phyloP scores from a whole-genome alignment of 2,888 invertebrate genomes.

The Epiblema foenella region DNA sequence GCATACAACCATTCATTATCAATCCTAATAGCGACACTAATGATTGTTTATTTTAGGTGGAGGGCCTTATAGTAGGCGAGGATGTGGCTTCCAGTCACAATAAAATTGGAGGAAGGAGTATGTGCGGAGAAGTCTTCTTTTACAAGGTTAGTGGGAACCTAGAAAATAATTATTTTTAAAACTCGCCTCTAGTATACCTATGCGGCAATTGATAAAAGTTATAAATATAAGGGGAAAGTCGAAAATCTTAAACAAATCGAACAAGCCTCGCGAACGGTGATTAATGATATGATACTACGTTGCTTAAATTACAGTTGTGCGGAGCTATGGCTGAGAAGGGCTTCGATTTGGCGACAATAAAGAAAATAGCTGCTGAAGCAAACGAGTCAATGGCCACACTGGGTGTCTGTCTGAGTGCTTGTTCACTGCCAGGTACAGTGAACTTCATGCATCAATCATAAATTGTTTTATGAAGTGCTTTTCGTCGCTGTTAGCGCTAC shows the following conservation, averaged over 20 bases:
- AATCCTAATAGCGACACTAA: no score
- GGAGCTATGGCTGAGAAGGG: conserved; percentile 90
- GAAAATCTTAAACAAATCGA: no score
- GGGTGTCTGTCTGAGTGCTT: conserved; percentile 88
- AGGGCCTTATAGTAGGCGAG: conserved; percentile 87
- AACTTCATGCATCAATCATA: not conserved
- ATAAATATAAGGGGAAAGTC: no score
- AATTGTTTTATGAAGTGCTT: not conserved
- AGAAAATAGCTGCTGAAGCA: conserved; percentile 72
- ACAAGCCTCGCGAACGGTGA: no score
- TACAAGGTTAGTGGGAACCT: conserved; percentile 72
- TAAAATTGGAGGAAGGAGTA: conserved; percentile 86
- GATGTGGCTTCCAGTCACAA: conserved; percentile 86
- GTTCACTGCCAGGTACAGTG: conserved; percentile 86
- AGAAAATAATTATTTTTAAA: no score
- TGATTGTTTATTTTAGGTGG: conserved; percentile 67
- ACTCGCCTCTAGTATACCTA: no score
- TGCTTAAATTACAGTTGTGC: conserved; percentile 80
- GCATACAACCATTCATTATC: no score
- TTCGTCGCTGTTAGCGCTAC: not conserved
- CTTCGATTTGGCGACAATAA: conserved; percentile 84
- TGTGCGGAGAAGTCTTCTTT: conserved; percentile 87
- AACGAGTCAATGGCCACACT: conserved; percentile 87
- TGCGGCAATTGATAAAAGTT: no score
- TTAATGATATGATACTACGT: conserved; percentile 1